A percentile compares a stretch with the other conserved stretches of the same genome.
Conservation (phyloP, 2,113 vertebrate species). For the Daboia siamensis region DNA sequence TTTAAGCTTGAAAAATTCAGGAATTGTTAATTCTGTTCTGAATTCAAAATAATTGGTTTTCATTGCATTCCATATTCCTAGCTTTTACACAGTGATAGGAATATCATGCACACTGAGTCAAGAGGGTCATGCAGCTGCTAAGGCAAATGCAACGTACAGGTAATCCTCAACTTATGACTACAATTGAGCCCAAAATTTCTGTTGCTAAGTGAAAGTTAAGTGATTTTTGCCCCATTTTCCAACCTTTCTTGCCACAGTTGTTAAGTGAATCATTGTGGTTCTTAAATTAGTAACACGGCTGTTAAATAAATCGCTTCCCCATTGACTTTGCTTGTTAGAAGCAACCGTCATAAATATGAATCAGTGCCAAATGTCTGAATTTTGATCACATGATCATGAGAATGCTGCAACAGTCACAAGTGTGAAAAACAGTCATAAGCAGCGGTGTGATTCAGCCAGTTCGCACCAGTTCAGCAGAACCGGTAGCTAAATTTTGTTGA, state of each 20-base stretch:
- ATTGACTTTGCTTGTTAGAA: too few species aligned
- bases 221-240: not conserved
- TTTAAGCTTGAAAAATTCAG: not conserved
- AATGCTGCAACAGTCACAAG: not conserved
- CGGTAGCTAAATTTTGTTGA: too few species aligned
- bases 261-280: not conserved
- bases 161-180: not conserved
- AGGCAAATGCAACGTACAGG: not conserved
- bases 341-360: not conserved
- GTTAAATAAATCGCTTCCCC: not conserved
- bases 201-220: not conserved
- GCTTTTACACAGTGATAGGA: not conserved
- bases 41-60: not conserved
- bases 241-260: not conserved
- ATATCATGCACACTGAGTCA: not conserved
- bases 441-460: too few species aligned
- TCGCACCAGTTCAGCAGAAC: too few species aligned
- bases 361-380: not conserved
- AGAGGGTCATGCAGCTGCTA: not conserved
- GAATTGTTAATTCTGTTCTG: not conserved
- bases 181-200: not conserved
- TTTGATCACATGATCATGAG: not conserved
- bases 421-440: not conserved
- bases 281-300: not conserved
- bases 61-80: not conserved